Percentiles rank a stretch among this genome's conserved stretches.
These are phyloP conservation scores for Chroicocephalus ridibundus DNA, from an alignment of 2,113 vertebrate genomes.

Conservation along the genomic window DNA sequence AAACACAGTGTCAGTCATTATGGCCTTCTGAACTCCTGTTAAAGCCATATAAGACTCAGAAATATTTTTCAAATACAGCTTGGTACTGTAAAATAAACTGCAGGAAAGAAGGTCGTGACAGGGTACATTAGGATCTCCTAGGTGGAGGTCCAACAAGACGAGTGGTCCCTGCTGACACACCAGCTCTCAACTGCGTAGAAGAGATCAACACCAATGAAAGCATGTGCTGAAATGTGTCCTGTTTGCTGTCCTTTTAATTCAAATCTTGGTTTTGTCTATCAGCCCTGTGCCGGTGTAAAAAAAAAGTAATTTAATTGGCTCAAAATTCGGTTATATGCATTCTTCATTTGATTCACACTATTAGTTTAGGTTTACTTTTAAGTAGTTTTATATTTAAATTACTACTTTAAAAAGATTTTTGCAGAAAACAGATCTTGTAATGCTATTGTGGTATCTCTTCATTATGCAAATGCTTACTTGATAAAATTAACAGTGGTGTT, in stretches of 20 bases:
- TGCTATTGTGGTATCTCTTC: neutral
- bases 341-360: neutral
- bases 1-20: fast-evolving
- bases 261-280: neutral
- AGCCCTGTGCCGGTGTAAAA: neutral
- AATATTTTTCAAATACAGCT: neutral
- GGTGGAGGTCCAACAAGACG: neutral
- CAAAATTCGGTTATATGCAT: neutral
- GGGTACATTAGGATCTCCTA: neutral
- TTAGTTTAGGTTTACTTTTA: neutral
- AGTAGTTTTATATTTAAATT: neutral
- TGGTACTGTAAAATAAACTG: neutral
- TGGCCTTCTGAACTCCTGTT: neutral
- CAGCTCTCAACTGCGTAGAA: neutral
- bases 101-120: fast-evolving
- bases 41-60: neutral
- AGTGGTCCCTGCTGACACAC: fast-evolving
- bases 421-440: neutral
- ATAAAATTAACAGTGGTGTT: neutral
- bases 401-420: neutral
- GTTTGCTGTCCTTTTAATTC: neutral
- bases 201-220: neutral
- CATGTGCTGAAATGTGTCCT: neutral
- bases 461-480: neutral
- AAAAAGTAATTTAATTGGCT: neutral